A percentile compares a stretch with the other conserved stretches of the same genome.
phyloP scores from a whole-genome alignment of 2,888 invertebrate genomes.

The Hypolimnas misippus region DNA sequence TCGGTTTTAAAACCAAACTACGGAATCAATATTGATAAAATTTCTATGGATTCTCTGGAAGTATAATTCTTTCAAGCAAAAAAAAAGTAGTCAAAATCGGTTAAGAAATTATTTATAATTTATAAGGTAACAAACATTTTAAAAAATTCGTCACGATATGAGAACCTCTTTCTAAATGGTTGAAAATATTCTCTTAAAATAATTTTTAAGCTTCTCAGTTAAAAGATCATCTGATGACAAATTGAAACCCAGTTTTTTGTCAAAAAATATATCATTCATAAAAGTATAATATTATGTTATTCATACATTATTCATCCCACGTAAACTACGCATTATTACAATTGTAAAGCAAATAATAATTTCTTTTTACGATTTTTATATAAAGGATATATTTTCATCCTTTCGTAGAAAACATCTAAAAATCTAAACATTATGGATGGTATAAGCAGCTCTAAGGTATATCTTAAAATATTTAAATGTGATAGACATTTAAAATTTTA shows the following conservation, averaged over 20 bases:
- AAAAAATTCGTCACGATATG: too few relatives aligned
- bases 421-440: background rate
- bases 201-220: background rate
- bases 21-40: too few relatives aligned
- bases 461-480: background rate
- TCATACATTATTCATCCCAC: background rate
- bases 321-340: conserved; percentile 1
- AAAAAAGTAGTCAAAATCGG: too few relatives aligned
- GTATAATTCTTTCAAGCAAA: too few relatives aligned
- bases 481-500: background rate
- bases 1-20: too few relatives aligned
- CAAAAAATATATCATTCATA: background rate
- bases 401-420: background rate
- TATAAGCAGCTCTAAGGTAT: background rate
- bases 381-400: background rate
- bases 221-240: background rate
- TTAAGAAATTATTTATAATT: too few relatives aligned
- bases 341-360: conserved; percentile 1
- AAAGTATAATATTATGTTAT: background rate
- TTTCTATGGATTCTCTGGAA: too few relatives aligned
- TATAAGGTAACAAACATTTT: too few relatives aligned
- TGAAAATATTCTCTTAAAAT: too few relatives aligned
- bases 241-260: background rate
- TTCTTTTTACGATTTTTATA: background rate
- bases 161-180: too few relatives aligned